These are phyloP conservation scores for Trichacis sp. DNA, from an alignment of 2,888 invertebrate genomes.

Conservation along the genomic window DNA sequence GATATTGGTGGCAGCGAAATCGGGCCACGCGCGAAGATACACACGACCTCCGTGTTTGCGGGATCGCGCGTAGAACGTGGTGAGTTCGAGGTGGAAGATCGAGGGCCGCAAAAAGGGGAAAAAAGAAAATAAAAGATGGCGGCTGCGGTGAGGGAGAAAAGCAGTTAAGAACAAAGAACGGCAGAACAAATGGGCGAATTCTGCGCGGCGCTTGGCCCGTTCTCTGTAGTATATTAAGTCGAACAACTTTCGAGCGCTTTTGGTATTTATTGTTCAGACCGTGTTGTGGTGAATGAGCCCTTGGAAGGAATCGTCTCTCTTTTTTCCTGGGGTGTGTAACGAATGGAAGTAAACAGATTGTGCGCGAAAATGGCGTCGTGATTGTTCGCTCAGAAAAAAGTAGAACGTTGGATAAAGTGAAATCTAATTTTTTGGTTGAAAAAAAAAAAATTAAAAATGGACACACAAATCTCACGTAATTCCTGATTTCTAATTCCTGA, in stretches of 20 bases:
- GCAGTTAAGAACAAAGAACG: constrained; percentile 36
- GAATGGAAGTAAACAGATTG: constrained; percentile 23
- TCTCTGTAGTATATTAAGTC: constrained; percentile 42
- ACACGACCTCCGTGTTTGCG: background rate
- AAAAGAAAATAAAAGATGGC: constrained; percentile 41
- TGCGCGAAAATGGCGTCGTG: background rate
- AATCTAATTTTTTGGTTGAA: too few relatives aligned
- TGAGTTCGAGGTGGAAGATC: constrained; percentile 31
- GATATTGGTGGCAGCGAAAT: background rate
- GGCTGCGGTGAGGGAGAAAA: constrained; percentile 28
- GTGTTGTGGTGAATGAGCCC: constrained; percentile 34
- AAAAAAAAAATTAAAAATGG: too few relatives aligned
- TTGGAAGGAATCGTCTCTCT: constrained; percentile 33
- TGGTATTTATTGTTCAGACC: constrained; percentile 35
- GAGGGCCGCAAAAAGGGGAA: constrained; percentile 20
- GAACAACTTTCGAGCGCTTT: constrained; percentile 41
- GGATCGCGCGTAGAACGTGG: constrained; percentile 23
- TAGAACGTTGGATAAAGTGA: too few relatives aligned
- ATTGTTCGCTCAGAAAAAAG: background rate
- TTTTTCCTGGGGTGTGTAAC: constrained; percentile 20
- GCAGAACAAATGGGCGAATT: constrained; percentile 40
- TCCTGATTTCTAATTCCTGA: too few relatives aligned
- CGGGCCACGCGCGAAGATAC: constrained; percentile 10
- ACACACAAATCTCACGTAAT: too few relatives aligned
- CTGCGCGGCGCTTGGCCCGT: constrained; percentile 39